These are phyloP conservation scores for Catharus ustulatus DNA, from an alignment of 2,797 vertebrate species.

Conservation along the genomic window DNA sequence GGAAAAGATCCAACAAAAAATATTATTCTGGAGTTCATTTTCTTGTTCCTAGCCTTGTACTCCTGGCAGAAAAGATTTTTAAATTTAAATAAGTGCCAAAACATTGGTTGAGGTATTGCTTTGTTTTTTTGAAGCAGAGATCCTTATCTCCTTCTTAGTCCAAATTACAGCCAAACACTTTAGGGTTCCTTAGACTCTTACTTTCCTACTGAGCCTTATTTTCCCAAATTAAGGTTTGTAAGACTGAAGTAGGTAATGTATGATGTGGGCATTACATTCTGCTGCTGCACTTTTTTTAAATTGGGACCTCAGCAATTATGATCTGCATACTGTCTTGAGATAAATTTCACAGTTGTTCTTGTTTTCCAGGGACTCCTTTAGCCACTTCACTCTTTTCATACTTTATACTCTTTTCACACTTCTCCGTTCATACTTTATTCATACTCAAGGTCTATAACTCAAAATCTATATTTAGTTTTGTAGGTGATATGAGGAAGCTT, in stretches of 20 bases:
- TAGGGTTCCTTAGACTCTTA: neutral
- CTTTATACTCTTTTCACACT: neutral
- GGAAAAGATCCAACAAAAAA: neutral
- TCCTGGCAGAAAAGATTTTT: neutral
- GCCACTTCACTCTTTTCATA: neutral
- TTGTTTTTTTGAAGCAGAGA: neutral
- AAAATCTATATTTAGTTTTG: neutral
- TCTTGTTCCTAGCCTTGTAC: neutral
- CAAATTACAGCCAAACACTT: neutral
- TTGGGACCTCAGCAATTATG: neutral
- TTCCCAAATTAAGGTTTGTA: neutral
- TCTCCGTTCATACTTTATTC: neutral
- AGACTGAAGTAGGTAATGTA: neutral
- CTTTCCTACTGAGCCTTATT: neutral
- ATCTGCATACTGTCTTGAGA: rapidly evolving
- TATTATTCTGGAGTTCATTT: neutral
- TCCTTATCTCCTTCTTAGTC: neutral
- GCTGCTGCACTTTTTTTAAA: neutral
- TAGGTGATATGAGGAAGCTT: neutral
- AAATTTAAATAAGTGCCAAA: neutral
- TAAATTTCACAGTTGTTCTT: neutral
- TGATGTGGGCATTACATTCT: rapidly evolving
- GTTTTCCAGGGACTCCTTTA: neutral
- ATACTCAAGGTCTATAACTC: neutral
- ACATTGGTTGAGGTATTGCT: neutral